phyloP scores from a whole-genome alignment of 2,113 vertebrate genomes.

The Stegostoma tigrinum region DNA sequence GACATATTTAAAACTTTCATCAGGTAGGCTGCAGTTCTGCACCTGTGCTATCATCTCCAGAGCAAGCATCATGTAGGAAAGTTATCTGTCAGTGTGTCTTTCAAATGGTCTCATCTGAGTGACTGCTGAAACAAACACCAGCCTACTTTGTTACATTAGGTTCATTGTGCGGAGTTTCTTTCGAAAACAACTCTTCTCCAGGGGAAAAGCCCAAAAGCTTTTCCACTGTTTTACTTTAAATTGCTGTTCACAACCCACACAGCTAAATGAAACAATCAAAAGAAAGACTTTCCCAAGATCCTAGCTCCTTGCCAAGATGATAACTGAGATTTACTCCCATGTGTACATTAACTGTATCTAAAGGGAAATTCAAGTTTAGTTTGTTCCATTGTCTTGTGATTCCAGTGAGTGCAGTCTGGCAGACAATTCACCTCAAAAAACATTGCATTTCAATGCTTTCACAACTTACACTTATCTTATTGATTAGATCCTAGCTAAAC shows the following conservation, averaged over 20 bases:
- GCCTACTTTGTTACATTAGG: background rate
- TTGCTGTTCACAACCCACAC: background rate
- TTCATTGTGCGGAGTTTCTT: background rate
- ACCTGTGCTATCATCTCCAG: slow-evolving; percentile 26
- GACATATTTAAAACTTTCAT: slow-evolving; percentile 24
- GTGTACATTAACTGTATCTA: background rate
- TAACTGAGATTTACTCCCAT: background rate
- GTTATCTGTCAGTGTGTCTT: slow-evolving; percentile 27
- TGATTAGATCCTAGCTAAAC: background rate
- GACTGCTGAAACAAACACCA: background rate
- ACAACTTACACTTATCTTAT: background rate
- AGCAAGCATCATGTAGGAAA: slow-evolving; percentile 2
- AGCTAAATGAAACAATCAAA: background rate
- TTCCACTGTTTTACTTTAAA: background rate
- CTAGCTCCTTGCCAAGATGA: background rate
- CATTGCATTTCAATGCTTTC: background rate
- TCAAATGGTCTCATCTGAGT: slow-evolving; percentile 9
- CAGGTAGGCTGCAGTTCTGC: slow-evolving; percentile 11
- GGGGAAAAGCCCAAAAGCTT: background rate
- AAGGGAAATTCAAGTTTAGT: background rate
- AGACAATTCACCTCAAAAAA: background rate
- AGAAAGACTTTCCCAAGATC: background rate
- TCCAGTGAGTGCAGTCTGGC: background rate
- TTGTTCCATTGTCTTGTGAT: background rate
- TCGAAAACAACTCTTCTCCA: background rate